Conservation (phyloP, 2,113 vertebrate species). For the Thermophis baileyi region DNA sequence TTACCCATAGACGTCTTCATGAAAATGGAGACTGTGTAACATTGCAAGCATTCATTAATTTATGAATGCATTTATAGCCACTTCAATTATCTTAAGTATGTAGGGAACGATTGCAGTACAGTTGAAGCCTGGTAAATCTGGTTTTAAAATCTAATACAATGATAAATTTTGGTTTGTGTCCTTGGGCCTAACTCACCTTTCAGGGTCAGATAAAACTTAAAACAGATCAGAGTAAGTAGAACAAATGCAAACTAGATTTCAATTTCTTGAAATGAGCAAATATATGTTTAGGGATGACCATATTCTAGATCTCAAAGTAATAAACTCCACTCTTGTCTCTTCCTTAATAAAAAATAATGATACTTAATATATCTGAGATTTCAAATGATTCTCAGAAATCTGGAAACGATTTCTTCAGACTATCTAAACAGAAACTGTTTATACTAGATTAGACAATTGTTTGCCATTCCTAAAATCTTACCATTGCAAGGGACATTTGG, state of each 20-base stretch:
- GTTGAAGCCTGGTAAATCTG: not conserved
- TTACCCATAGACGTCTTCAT: not conserved
- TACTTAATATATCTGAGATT: not conserved
- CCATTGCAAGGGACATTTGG: not conserved
- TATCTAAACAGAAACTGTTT: not conserved
- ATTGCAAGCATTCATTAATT: not conserved
- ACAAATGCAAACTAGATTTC: not conserved
- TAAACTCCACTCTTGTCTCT: not conserved
- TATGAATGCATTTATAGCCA: not conserved
- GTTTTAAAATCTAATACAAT: not conserved
- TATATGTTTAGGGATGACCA: not conserved
- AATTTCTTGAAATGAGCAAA: not conserved
- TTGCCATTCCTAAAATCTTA: not conserved
- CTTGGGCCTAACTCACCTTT: not conserved
- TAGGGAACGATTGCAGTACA: not conserved
- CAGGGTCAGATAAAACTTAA: not conserved
- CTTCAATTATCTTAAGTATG: not conserved
- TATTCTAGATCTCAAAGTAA: not conserved
- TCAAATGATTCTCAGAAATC: not conserved
- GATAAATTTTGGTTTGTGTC: not conserved
- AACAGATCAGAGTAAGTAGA: not conserved
- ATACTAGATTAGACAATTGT: not conserved
- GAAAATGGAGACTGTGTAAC: not conserved
- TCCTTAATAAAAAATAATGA: not conserved
- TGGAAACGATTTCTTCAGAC: not conserved